Evolutionary conservation across 2,888 invertebrate species (phyloP), one percentile per base, ranked within the genome.

Genomic region (Matsumyia berberina): DNA sequence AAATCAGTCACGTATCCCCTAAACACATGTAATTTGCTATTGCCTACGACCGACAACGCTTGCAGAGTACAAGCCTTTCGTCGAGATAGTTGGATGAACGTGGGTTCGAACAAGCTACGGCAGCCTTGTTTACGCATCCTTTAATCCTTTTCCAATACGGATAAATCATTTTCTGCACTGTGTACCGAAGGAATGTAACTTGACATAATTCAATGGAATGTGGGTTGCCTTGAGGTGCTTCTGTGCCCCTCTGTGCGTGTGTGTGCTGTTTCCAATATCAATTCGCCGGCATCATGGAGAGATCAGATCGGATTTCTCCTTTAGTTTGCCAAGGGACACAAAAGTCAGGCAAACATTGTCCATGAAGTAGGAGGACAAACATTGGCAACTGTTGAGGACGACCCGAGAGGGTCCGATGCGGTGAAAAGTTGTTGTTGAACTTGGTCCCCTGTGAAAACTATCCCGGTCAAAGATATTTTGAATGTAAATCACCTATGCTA

Each of bases 1-100:
- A 73, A 83, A 78, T 67, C 73, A 69, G 78, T 78, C 83, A 83
- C 83, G 83, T 83, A 78, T 49, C 51, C 39, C 35, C 46, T 62
- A 74, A 83, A 67, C 78, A 83, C 64, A 83, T 83, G 83, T 83
- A 79, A 69, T 83, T 83, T 83, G 69, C 57, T 57, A 73, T 74
- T 69, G 49, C 62, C 57, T 57, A 73, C 53, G 58, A 77, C 62
- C 58, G 57, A 37, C 24, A 24, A 49, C 29, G 15, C 46, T 35
- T 12, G 19, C 29, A 35, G 44, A 35, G 33, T 55, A 53, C 57
- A 67, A 51, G 53, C 24, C 76, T 51, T 51, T 35, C 24, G 42
- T 24, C 51, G 7, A 29, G n/a, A 33, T 51, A 67, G 51, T 69
- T 60, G 57, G 19, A 19, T 12, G 77, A 60, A 70, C 62, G 69